phyloP scores from a whole-genome alignment of 1,140 invertebrate species.

The Periplaneta americana region DNA sequence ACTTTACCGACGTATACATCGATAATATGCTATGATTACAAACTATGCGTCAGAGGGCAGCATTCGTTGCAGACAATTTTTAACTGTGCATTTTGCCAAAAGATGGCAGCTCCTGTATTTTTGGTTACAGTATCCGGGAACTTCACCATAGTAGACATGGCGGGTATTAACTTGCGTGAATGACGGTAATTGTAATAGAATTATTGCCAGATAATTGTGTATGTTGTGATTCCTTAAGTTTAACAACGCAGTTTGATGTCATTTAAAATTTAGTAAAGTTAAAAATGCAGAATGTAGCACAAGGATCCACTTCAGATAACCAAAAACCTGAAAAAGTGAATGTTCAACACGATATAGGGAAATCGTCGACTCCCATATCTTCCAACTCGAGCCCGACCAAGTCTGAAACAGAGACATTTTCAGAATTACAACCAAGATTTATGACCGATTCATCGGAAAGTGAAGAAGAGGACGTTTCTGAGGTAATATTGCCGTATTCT shows the following conservation, averaged over 20 bases:
- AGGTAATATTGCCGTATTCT: conserved; percentile 51
- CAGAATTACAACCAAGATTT: conserved; percentile 69
- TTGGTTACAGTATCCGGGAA: conserved; percentile 19
- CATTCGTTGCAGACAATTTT: neutral
- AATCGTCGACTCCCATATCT: conserved; percentile 55
- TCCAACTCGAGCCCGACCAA: conserved; percentile 61
- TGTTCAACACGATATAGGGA: conserved; percentile 49
- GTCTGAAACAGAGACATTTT: conserved; percentile 72
- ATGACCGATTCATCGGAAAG: conserved; percentile 86
- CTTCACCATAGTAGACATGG: conserved; percentile 58
- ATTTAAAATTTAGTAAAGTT: conserved; percentile 55
- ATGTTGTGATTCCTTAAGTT: conserved; percentile 24
- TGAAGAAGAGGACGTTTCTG: conserved; percentile 87
- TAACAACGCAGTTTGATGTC: conserved; percentile 33
- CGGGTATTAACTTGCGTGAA: conserved; percentile 64
- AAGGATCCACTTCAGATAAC: conserved; percentile 64
- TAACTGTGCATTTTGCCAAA: neutral
- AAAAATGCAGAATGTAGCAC: conserved; percentile 87
- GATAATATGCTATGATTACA: neutral
- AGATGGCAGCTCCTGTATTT: neutral
- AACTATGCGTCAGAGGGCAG: neutral
- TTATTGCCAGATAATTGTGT: conserved; percentile 29
- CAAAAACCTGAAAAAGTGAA: conserved; percentile 66
- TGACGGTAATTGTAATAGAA: conserved; percentile 47
- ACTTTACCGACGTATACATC: neutral